Evolutionary conservation across 64 coral and sea anemone species (phyloP), one percentile per base, ranked within the genome.

Genomic region (Stylophora pistillata): DNA sequence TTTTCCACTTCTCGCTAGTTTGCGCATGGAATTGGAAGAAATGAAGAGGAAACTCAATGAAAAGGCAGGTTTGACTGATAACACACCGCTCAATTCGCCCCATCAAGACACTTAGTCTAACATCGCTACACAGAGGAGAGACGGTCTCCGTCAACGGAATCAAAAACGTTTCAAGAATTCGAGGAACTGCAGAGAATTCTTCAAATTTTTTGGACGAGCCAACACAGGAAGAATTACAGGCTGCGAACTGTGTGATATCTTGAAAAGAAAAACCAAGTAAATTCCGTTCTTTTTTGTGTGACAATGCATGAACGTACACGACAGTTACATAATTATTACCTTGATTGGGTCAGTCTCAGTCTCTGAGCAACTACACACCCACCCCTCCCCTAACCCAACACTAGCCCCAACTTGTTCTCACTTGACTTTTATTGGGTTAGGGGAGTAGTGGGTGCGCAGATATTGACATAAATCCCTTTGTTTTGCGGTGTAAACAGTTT

Each of bases 201-300:
- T 34, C 58, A 63, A 18, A 58, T 57, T 63, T 57, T 11, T 17
- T 10, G 17, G 28, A 20, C 29, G 58, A 47, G 30, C 18, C 57
- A 23, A 28, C 32, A 3, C 28, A 13, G 7, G 78, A 81, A 18
- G 78, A 63, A 17, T 2, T 82, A 31, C 57, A 82, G 31, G 58
- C 58, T 11, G 28, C 78, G 13, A 82, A 82, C 26, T 82, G 78
- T 63, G 58, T 82, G 20, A 82, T 82, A 34, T 63, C 78, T 82
- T 82, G 17, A 82, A 13, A 82, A 41, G 37, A 41, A 41, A 41
- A 41, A 41, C 37, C 37, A 41, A 6, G 37, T 3, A 41, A 41
- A 41, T 3, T 41, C 6, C 6, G 6, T 6, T 41, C 6, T 41
- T 41, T 41, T 41, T 2, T 2, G 37, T 41, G n/a, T n/a, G n/a